Percentiles rank a stretch among this genome's conserved stretches.
Evolutionary conservation across 2,888 invertebrate genomes (phyloP).

Genomic region (Dorcus parallelipipedus): DNA sequence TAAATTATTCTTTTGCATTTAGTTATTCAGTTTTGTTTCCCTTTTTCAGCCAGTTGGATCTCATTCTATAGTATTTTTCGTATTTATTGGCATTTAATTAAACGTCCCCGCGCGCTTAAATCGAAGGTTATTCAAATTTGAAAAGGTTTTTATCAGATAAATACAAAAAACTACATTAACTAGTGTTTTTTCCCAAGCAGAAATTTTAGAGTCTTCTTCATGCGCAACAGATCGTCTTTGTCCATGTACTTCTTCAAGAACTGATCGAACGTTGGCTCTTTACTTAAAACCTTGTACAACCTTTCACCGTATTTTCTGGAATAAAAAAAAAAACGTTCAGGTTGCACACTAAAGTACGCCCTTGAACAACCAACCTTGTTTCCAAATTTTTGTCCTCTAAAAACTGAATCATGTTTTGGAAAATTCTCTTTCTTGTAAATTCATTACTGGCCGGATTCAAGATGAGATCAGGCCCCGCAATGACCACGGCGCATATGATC

Average conservation of each 20-base stretch:
- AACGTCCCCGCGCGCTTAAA: too few relatives aligned
- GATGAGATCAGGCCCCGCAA: conserved; percentile 59
- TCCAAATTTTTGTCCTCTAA: conserved; percentile 55
- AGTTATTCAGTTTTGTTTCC: too few relatives aligned
- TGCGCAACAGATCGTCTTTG: conserved; percentile 30
- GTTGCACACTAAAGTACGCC: background rate
- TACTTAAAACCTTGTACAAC: conserved; percentile 54
- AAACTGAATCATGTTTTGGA: conserved; percentile 51
- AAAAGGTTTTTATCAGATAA: background rate
- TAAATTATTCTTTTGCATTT: too few relatives aligned
- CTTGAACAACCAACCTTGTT: conserved; percentile 41
- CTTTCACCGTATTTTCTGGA: conserved; percentile 57
- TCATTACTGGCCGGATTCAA: conserved; percentile 56
- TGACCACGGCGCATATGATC: conserved; percentile 61
- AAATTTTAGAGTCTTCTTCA: conserved; percentile 23
- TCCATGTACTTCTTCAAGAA: conserved; percentile 49
- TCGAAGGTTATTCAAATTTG: too few relatives aligned
- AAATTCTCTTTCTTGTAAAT: conserved; percentile 50
- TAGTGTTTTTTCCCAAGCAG: conserved; percentile 10
- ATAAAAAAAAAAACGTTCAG: conserved; percentile 1
- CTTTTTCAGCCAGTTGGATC: too few relatives aligned
- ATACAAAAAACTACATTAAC: conserved; percentile 6
- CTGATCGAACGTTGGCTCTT: conserved; percentile 54
- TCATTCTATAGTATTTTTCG: too few relatives aligned
- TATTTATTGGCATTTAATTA: too few relatives aligned